These are phyloP conservation scores for Chrysochloris asiatica DNA, from an alignment of 2,113 vertebrate genomes.

Conservation along the genomic window DNA sequence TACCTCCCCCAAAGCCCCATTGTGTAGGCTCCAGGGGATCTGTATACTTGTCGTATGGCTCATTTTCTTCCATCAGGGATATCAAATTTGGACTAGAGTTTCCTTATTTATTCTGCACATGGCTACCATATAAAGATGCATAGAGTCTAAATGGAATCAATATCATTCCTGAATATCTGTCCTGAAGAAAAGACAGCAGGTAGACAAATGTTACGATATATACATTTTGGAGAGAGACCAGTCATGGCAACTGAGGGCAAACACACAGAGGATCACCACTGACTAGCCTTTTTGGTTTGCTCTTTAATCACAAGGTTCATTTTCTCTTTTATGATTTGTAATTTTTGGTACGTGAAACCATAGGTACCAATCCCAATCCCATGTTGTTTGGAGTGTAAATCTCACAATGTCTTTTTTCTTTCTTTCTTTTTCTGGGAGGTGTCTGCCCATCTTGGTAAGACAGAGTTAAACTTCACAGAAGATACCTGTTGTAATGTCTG, in stretches of 20 bases:
- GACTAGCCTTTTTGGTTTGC: constrained; percentile 49
- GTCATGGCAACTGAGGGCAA: neutral
- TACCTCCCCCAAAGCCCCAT: neutral
- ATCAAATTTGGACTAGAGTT: constrained; percentile 45
- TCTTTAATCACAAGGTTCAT: constrained; percentile 36
- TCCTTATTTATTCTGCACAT: constrained; percentile 48
- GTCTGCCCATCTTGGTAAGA: constrained; percentile 78
- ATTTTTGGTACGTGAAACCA: constrained; percentile 39
- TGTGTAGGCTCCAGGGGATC: neutral
- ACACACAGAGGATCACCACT: constrained; percentile 31
- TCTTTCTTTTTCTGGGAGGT: constrained; percentile 46
- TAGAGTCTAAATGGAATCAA: constrained; percentile 27
- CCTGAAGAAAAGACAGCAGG: constrained; percentile 71
- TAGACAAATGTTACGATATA: constrained; percentile 63
- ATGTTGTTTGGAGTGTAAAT: neutral
- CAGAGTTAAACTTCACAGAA: constrained; percentile 88
- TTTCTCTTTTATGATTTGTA: constrained; percentile 50
- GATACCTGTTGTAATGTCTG: constrained; percentile 83
- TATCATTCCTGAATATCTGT: constrained; percentile 58
- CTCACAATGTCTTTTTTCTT: neutral
- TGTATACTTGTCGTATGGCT: constrained; percentile 54
- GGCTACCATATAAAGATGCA: constrained; percentile 8
- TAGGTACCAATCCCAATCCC: neutral
- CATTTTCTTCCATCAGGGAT: constrained; percentile 44
- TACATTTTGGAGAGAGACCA: constrained; percentile 40